A percentile compares a stretch with the other conserved stretches of the same genome.
These are phyloP conservation scores for Thamnophis sirtalis DNA, from an alignment of 2,113 vertebrate species.

Conservation along the genomic window DNA sequence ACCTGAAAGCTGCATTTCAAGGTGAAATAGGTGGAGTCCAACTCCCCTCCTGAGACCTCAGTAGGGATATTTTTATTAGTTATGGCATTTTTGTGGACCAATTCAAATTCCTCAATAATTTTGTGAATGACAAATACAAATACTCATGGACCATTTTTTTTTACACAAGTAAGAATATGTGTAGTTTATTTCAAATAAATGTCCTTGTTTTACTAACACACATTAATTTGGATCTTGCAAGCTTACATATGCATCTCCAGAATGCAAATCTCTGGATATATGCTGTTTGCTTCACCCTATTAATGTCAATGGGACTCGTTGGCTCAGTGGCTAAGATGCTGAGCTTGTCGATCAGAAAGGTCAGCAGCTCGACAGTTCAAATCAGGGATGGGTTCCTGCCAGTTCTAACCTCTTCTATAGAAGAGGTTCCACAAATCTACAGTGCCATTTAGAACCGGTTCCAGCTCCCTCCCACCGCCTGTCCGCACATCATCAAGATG, in stretches of 20 bases:
- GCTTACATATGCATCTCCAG: neutral
- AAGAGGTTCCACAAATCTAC: no score
- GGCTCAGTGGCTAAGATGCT: no score
- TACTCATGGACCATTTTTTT: neutral
- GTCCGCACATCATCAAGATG: no score
- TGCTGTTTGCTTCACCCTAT: neutral
- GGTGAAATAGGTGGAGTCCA: neutral
- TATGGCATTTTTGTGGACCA: neutral
- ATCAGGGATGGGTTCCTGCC: no score
- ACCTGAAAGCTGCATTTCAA: neutral
- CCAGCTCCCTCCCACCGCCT: no score
- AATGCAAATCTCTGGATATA: neutral
- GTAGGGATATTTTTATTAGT: neutral
- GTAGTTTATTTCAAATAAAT: neutral
- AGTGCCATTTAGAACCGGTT: no score
- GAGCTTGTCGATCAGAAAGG: no score
- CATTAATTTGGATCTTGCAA: neutral
- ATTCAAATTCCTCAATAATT: neutral
- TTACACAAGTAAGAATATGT: neutral
- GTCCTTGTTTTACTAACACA: neutral
- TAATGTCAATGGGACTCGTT: neutral
- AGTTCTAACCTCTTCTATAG: no score
- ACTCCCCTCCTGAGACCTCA: neutral
- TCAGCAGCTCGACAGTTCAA: no score
- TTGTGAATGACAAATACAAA: neutral